phyloP scores from a whole-genome alignment of 2,113 vertebrate genomes.

The Typhlomys cinereus region DNA sequence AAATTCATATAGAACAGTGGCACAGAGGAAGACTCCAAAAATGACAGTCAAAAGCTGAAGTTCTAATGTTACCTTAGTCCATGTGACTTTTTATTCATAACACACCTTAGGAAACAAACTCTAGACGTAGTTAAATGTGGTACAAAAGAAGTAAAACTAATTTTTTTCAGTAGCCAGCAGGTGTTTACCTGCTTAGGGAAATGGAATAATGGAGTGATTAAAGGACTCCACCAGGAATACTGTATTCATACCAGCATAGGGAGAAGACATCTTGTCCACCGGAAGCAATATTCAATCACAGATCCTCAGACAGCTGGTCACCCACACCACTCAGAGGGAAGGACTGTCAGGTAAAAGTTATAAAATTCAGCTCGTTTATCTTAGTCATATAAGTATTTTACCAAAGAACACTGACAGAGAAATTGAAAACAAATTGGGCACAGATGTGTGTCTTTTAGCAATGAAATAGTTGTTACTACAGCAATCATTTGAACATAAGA shows the following conservation, averaged over 20 bases:
- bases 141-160: conserved; percentile 20
- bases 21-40: conserved; percentile 10
- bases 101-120: conserved; percentile 9
- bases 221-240: not conserved
- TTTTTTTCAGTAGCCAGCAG: not conserved
- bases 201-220: not conserved
- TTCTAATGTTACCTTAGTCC: conserved; percentile 5
- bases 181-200: not conserved
- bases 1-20: not conserved
- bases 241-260: not conserved
- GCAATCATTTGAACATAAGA: conserved; percentile 31
- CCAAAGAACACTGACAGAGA: conserved; percentile 8
- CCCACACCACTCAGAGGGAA: not conserved
- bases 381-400: not conserved
- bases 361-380: conserved; percentile 19
- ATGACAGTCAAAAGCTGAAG: not conserved
- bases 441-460: conserved; percentile 6
- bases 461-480: not conserved
- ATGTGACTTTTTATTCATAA: conserved; percentile 16
- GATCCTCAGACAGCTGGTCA: conserved; percentile 14
- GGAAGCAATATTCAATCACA: not conserved
- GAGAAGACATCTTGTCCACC: not conserved
- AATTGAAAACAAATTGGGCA: not conserved
- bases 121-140: not conserved
- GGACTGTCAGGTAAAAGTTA: not conserved